Evolutionary conservation across 2,797 vertebrate genomes (phyloP).

Genomic region (Manis pentadactyla): DNA sequence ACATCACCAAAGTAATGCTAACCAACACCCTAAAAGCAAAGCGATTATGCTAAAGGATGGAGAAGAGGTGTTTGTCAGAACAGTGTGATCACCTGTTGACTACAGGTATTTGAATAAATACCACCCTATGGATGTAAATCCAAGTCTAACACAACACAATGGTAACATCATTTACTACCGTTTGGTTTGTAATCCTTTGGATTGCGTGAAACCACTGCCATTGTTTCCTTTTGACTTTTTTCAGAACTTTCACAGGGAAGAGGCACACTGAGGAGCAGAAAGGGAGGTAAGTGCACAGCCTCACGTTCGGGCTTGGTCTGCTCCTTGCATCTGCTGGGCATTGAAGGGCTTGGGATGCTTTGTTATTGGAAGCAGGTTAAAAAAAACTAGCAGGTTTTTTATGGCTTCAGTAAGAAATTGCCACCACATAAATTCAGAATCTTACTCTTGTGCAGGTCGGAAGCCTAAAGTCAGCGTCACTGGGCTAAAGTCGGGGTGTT

Average conservation of each 20-base stretch:
- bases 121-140: background rate
- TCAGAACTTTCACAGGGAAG: background rate
- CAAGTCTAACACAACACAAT: background rate
- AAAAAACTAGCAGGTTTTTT: background rate
- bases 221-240: background rate
- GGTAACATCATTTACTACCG: background rate
- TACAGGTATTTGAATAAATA: background rate
- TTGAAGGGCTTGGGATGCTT: background rate
- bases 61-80: background rate
- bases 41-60: background rate
- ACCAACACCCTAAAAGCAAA: background rate
- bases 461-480: background rate
- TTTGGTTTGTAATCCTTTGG: background rate
- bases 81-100: background rate
- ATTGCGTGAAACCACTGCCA: background rate
- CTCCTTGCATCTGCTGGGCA: background rate
- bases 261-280: background rate
- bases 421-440: background rate
- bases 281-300: background rate
- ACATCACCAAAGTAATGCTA: background rate
- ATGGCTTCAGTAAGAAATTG: background rate
- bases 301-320: background rate
- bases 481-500: rapidly evolving
- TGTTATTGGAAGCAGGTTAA: background rate
- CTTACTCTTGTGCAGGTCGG: background rate